Conservation (phyloP, 2,113 vertebrate species). For the Lucifuga dentata region DNA sequence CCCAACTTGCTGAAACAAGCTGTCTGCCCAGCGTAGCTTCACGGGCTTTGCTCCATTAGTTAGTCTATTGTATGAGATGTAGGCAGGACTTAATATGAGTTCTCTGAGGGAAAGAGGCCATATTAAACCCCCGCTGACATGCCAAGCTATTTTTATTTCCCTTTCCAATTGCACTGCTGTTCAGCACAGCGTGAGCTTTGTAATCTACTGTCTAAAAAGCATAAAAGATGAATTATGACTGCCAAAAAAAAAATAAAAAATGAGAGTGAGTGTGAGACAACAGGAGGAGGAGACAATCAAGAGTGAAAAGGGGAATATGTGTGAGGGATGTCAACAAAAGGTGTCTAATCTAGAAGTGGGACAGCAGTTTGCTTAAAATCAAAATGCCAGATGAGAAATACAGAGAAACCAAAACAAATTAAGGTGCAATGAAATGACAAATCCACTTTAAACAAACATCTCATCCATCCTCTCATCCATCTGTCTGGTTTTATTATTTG, state of each 20-base stretch:
- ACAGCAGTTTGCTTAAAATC: too few relatives aligned
- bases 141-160: conserved; percentile 77
- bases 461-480: not conserved
- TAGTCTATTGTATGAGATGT: conserved; percentile 57
- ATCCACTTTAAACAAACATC: not conserved
- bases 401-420: conserved; percentile 9
- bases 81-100: conserved; percentile 56
- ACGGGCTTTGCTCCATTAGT: conserved; percentile 40
- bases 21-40: conserved; percentile 37
- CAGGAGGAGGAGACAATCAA: not conserved
- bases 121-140: conserved; percentile 74
- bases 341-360: not conserved
- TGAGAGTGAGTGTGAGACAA: conserved; percentile 4
- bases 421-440: conserved; percentile 9
- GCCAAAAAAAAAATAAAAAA: too few relatives aligned
- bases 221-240: conserved; percentile 32
- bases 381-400: too few relatives aligned
- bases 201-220: conserved; percentile 33
- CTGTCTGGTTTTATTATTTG: too few relatives aligned
- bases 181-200: conserved; percentile 58
- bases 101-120: conserved; percentile 74
- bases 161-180: conserved; percentile 56
- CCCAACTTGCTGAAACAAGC: conserved; percentile 4
- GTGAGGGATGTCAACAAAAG: conserved; percentile 2
- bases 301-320: not conserved